Conservation (phyloP, 2,888 invertebrate genomes). For the Hybos culiciformis region DNA sequence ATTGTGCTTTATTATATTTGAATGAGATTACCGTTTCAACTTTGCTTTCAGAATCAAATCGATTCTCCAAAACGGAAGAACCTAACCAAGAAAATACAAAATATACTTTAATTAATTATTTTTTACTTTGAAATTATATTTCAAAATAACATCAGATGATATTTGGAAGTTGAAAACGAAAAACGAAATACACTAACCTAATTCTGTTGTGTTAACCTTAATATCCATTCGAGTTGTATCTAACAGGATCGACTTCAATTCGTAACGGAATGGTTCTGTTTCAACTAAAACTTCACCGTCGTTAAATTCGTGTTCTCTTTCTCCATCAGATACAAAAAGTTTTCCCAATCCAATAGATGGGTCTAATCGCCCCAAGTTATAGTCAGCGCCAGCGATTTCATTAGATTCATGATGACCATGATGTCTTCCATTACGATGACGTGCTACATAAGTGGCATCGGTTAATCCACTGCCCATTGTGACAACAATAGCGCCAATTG, state of each 20-base stretch:
- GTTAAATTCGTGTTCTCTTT: conserved; percentile 41
- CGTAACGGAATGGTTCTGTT: conserved; percentile 65
- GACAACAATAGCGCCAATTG: conserved; percentile 50
- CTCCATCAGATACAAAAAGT: conserved; percentile 51
- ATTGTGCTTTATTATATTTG: conserved; percentile 51
- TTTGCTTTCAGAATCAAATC: conserved; percentile 42
- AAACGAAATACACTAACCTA: conserved; percentile 36
- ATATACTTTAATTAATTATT: background rate
- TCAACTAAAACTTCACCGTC: conserved; percentile 67
- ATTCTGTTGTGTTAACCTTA: conserved; percentile 39
- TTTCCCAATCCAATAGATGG: conserved; percentile 51
- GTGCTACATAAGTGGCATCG: conserved; percentile 36
- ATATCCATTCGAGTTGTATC: conserved; percentile 41
- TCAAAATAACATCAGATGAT: background rate
- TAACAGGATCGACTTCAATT: conserved; percentile 51
- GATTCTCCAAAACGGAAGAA: conserved; percentile 37
- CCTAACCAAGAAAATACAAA: conserved; percentile 19
- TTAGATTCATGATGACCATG: conserved; percentile 11
- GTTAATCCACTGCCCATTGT: conserved; percentile 36
- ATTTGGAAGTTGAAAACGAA: background rate
- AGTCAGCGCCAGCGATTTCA: conserved; percentile 29
- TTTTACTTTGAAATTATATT: background rate
- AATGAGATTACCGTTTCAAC: conserved; percentile 64
- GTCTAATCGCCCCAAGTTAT: conserved; percentile 53
- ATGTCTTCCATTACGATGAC: conserved; percentile 24